Conservation (phyloP, 2,113 vertebrate species). For the Misgurnus mizolepis region DNA sequence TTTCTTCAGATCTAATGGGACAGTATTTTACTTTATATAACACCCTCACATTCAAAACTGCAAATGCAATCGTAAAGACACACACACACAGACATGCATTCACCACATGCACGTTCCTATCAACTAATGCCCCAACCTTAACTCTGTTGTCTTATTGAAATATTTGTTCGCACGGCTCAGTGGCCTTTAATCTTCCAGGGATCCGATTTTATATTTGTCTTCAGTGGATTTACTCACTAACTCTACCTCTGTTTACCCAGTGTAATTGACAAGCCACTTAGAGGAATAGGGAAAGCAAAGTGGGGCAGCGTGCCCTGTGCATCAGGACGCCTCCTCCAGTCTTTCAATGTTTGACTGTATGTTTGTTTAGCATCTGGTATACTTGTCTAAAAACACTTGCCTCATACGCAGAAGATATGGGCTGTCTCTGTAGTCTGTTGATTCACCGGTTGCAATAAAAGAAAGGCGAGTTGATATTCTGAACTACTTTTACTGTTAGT, state of each 20-base stretch:
- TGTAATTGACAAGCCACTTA: conserved; percentile 64
- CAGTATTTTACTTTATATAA: no score
- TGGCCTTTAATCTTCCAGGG: conserved; percentile 60
- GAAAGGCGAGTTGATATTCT: conserved; percentile 1
- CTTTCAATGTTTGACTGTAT: conserved; percentile 43
- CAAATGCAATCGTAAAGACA: conserved; percentile 17
- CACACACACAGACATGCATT: conserved; percentile 39
- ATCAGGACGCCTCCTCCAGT: conserved; percentile 48
- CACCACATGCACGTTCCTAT: conserved; percentile 38
- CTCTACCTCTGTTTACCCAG: conserved; percentile 60
- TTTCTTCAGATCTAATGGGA: conserved; percentile 40
- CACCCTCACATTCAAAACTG: neutral
- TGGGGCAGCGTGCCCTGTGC: conserved; percentile 49
- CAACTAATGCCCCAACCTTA: conserved; percentile 41
- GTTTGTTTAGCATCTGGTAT: conserved; percentile 45
- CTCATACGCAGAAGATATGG: conserved; percentile 25
- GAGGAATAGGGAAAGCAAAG: conserved; percentile 54
- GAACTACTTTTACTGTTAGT: neutral
- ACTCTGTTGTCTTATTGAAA: conserved; percentile 53
- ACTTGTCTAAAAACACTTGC: conserved; percentile 22
- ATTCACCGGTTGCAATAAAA: conserved; percentile 12
- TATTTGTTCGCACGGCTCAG: conserved; percentile 56
- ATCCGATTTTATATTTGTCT: conserved; percentile 60
- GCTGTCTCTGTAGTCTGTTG: conserved; percentile 38
- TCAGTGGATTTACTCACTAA: conserved; percentile 61